Evolutionary conservation across 1,140 invertebrate genomes (phyloP).

Genomic region (Venturia canescens): DNA sequence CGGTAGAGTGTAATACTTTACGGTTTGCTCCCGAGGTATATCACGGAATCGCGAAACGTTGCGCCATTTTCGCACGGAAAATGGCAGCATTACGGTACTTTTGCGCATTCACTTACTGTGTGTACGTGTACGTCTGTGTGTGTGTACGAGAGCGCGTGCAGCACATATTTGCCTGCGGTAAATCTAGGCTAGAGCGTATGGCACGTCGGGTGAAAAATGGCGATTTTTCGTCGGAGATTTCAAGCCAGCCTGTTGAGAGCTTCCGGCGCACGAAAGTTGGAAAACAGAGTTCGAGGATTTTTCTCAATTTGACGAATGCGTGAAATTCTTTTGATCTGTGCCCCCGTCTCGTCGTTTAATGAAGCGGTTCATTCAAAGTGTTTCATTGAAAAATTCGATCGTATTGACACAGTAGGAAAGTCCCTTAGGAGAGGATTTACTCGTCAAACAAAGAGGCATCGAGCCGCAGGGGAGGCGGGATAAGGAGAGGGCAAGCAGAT

Average conservation of each 20-base stretch:
- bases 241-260: not conserved
- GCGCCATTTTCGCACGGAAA: constrained; percentile 68
- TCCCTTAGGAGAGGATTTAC: too few relatives aligned
- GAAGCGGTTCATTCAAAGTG: too few relatives aligned
- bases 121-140: constrained; percentile 10
- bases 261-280: not conserved
- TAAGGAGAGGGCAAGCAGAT: constrained; percentile 53
- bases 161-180: constrained; percentile 32
- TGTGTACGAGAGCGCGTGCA: constrained; percentile 29
- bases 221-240: constrained; percentile 54
- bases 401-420: too few relatives aligned
- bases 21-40: constrained; percentile 72
- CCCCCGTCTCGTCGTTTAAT: too few relatives aligned
- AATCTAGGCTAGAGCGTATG: constrained; percentile 65
- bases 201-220: constrained; percentile 61
- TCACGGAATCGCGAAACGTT: constrained; percentile 66
- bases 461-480: not conserved
- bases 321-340: too few relatives aligned
- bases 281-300: too few relatives aligned
- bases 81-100: constrained; percentile 68
- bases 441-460: not conserved
- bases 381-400: too few relatives aligned
- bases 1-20: constrained; percentile 76
- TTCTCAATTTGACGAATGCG: too few relatives aligned
- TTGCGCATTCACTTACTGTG: constrained; percentile 51